These are phyloP conservation scores for Phortica variegata DNA, from an alignment of 1,140 invertebrate genomes.

Conservation along the genomic window DNA sequence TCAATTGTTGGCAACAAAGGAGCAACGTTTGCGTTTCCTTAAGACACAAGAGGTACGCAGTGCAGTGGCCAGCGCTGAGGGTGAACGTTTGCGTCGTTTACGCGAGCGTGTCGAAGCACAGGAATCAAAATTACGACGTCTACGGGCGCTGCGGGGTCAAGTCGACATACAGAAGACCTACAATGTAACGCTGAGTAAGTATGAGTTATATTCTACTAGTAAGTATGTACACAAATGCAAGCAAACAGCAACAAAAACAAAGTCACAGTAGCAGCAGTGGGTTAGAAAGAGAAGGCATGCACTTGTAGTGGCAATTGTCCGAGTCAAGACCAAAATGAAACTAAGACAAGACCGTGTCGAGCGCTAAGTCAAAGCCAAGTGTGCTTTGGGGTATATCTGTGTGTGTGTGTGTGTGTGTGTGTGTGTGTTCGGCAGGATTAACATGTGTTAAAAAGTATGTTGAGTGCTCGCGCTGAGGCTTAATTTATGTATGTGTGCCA, in stretches of 20 bases:
- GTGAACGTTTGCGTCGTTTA: constrained; percentile 77
- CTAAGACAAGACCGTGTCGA: too few species aligned
- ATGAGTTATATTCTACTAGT: background rate
- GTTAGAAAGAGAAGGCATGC: constrained; percentile 25
- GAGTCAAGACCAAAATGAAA: too few species aligned
- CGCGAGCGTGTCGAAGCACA: constrained; percentile 90
- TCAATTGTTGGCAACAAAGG: constrained; percentile 84
- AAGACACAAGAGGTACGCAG: constrained; percentile 81
- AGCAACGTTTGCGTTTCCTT: constrained; percentile 90
- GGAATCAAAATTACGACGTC: constrained; percentile 86
- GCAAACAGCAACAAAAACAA: background rate
- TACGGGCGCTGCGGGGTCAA: constrained; percentile 86
- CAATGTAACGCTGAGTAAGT: constrained; percentile 89
- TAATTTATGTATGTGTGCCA: constrained; percentile 55
- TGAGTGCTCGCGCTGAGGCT: constrained; percentile 26
- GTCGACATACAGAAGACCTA: constrained; percentile 87
- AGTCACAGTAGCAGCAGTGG: background rate
- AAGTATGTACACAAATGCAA: constrained; percentile 1
- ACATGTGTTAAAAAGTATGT: constrained; percentile 49
- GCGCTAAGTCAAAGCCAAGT: too few species aligned
- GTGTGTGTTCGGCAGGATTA: constrained; percentile 31
- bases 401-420: constrained; percentile 1
- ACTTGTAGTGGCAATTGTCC: constrained; percentile 11
- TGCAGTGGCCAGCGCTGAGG: constrained; percentile 75
- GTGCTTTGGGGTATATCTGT: constrained; percentile 7